These are phyloP conservation scores for Micronycteris hirsuta DNA, from an alignment of 2,113 vertebrate species.

Conservation along the genomic window DNA sequence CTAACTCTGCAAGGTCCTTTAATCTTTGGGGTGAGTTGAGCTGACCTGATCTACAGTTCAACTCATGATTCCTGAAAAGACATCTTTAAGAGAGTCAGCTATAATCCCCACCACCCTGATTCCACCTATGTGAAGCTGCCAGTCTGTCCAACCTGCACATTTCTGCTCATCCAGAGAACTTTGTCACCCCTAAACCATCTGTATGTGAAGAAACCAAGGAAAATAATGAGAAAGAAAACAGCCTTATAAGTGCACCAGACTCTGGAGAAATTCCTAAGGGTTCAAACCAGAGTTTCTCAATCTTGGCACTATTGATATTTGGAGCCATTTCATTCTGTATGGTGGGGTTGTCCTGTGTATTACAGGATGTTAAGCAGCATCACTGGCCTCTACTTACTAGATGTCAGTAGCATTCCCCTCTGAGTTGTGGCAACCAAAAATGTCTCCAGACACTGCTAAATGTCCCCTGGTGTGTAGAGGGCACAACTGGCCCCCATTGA, in stretches of 20 bases:
- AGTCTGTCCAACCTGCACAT: background rate
- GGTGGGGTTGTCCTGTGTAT: background rate
- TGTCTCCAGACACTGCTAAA: background rate
- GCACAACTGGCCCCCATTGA: background rate
- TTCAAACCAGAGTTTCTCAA: background rate
- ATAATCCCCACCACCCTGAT: background rate
- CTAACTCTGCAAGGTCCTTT: background rate
- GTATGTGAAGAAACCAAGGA: background rate
- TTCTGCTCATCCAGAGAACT: background rate
- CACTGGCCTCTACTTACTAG: background rate
- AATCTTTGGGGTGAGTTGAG: constrained; percentile 8
- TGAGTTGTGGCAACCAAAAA: background rate
- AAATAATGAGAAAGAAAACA: background rate
- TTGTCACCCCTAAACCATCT: background rate
- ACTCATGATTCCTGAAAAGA: background rate
- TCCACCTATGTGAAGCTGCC: background rate
- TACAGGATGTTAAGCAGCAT: background rate
- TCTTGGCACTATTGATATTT: background rate
- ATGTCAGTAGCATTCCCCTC: background rate
- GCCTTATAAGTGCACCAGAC: background rate
- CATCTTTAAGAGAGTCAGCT: background rate
- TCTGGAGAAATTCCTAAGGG: background rate
- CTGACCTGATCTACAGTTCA: background rate
- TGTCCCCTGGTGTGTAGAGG: background rate
- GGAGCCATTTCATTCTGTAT: background rate